A percentile compares a stretch with the other conserved stretches of the same genome.
Evolutionary conservation across 2,113 vertebrate genomes (phyloP).

Genomic region (Ondatra zibethicus): DNA sequence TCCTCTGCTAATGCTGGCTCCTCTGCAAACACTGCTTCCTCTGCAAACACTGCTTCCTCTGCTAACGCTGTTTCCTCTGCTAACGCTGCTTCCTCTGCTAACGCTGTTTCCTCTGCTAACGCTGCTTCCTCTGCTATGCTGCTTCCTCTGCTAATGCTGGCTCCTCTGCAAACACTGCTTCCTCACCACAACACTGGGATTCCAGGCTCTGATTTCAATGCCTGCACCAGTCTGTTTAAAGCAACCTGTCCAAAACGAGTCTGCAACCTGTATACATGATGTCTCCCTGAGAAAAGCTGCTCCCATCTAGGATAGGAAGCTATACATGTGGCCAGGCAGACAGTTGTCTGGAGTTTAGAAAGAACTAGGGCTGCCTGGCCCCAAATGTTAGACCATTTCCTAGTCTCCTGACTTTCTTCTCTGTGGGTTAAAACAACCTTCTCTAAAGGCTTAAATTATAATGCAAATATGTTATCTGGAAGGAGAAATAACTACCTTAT

Average conservation of each 20-base stretch:
- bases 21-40: too few relatives aligned
- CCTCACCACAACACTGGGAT: background rate
- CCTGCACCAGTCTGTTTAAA: background rate
- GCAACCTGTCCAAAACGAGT: constrained; percentile 12
- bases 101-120: too few relatives aligned
- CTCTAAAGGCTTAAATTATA: constrained; percentile 33
- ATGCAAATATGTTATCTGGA: constrained; percentile 46
- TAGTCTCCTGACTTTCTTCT: background rate
- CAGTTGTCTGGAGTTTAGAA: background rate
- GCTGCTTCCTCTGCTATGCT: too few relatives aligned
- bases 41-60: background rate
- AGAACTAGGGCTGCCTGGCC: background rate
- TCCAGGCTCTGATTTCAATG: background rate
- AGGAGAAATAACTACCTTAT: constrained; percentile 40
- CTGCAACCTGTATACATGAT: background rate
- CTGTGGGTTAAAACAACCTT: constrained; percentile 1
- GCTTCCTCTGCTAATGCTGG: too few relatives aligned
- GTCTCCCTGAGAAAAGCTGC: constrained; percentile 21
- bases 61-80: too few relatives aligned
- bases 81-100: too few relatives aligned
- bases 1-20: too few relatives aligned
- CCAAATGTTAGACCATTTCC: background rate
- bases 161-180: too few relatives aligned
- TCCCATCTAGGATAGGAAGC: background rate
- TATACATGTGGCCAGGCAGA: background rate